Percentiles rank a stretch among this genome's conserved stretches.
phyloP scores from a whole-genome alignment of 2,888 invertebrate genomes.

The Crocallis elinguaria region DNA sequence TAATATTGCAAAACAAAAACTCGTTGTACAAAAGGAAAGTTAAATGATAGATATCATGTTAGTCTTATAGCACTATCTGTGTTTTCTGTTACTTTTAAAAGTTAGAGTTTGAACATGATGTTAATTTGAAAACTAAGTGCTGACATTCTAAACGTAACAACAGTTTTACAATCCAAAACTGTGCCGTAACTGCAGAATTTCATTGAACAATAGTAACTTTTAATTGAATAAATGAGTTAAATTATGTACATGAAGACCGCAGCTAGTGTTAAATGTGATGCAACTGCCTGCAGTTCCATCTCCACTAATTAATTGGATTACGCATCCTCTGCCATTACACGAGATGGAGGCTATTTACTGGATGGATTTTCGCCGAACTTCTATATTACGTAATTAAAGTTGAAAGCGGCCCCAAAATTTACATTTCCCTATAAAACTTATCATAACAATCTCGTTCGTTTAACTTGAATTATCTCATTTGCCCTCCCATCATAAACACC shows the following conservation, averaged over 20 bases:
- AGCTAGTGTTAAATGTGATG: slow-evolving; percentile 41
- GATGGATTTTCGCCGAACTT: slow-evolving; percentile 71
- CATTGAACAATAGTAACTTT: background rate
- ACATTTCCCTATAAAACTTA: slow-evolving; percentile 25
- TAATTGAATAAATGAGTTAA: background rate
- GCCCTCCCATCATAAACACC: slow-evolving; percentile 63
- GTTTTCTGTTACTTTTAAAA: too few species aligned
- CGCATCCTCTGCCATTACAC: slow-evolving; percentile 70
- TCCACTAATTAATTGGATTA: slow-evolving; percentile 77
- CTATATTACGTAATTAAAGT: slow-evolving; percentile 64
- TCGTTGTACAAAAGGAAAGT: too few species aligned
- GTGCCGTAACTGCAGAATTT: background rate
- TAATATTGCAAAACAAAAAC: too few species aligned
- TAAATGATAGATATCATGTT: too few species aligned
- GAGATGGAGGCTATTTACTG: slow-evolving; percentile 71
- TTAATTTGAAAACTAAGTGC: too few species aligned
- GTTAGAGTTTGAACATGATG: too few species aligned
- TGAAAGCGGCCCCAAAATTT: slow-evolving; percentile 31
- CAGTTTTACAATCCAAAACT: too few species aligned
- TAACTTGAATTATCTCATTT: slow-evolving; percentile 45
- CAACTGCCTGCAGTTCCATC: slow-evolving; percentile 65
- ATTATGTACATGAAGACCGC: background rate
- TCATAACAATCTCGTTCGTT: slow-evolving; percentile 36
- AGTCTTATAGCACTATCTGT: too few species aligned
- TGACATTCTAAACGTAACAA: too few species aligned